Evolutionary conservation across 2,113 vertebrate species (phyloP).

Genomic region (Emydocephalus ijimae): DNA sequence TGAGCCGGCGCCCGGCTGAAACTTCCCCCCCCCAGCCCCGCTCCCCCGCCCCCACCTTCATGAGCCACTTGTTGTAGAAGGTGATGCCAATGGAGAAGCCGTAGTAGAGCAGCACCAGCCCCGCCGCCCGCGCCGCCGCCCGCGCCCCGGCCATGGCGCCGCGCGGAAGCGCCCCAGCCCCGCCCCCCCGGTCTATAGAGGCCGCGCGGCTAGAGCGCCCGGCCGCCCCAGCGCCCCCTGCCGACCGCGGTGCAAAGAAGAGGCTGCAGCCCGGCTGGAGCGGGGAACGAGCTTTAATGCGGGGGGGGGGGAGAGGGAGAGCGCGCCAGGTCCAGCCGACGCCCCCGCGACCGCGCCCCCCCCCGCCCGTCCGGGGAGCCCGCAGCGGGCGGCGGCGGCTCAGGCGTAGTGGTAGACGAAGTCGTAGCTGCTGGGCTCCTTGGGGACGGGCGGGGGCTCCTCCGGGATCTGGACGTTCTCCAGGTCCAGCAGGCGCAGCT

Average conservation of each 20-base stretch:
- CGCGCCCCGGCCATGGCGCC: conserved; percentile 55
- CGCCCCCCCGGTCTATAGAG: not conserved
- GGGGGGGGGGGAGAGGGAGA: rapidly evolving
- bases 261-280: too few species aligned
- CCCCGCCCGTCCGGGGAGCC: not conserved
- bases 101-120: conserved; percentile 84
- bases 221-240: not conserved
- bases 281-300: not conserved
- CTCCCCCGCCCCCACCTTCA: conserved; percentile 68
- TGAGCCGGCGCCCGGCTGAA: not conserved
- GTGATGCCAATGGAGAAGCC: conserved; percentile 92
- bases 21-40: not conserved
- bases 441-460: conserved; percentile 89
- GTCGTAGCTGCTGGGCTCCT: conserved; percentile 97
- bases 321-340: not conserved
- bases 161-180: not conserved
- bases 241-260: not conserved
- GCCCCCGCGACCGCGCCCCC: not conserved
- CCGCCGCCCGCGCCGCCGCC: conserved; percentile 62
- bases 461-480: conserved; percentile 96
- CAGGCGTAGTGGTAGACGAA: conserved; percentile 97
- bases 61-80: conserved; percentile 95
- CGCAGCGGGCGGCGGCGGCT: conserved; percentile 37
- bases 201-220: not conserved
- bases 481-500: conserved; percentile 93